Percentiles rank a stretch among this genome's conserved stretches.
Evolutionary conservation across 2,888 invertebrate genomes (phyloP).

Genomic region (Gisinianus flammeolus): DNA sequence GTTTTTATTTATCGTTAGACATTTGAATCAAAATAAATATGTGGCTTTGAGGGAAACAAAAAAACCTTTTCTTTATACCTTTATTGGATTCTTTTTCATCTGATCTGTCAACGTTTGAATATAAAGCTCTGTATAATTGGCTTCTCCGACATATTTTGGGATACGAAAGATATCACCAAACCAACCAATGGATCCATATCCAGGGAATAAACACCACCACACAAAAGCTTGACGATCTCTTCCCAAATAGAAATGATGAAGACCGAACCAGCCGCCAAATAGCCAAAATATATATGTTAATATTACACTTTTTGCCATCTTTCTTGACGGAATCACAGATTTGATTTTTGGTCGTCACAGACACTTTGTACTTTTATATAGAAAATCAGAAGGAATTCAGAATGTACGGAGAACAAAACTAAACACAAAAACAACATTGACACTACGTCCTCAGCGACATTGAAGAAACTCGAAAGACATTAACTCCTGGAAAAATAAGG

Average conservation of each 20-base stretch:
- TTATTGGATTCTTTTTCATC: constrained; percentile 64
- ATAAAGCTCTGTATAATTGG: constrained; percentile 69
- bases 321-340: not conserved
- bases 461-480: not conserved
- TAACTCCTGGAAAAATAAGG: not conserved
- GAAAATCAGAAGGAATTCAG: not conserved
- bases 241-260: constrained; percentile 88
- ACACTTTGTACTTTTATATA: not conserved
- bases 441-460: not conserved
- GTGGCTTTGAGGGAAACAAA: too few relatives aligned
- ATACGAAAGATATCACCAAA: constrained; percentile 82
- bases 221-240: constrained; percentile 89
- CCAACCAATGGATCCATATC: constrained; percentile 85
- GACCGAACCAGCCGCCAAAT: constrained; percentile 83
- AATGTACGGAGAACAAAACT: not conserved
- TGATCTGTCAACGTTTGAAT: constrained; percentile 63
- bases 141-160: constrained; percentile 64
- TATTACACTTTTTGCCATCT: constrained; percentile 64
- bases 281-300: constrained; percentile 85
- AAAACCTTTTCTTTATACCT: too few relatives aligned
- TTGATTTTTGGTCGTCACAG: too few relatives aligned
- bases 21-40: too few relatives aligned
- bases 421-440: not conserved
- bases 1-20: too few relatives aligned
- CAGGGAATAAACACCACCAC: constrained; percentile 85